These are phyloP conservation scores for Scylla paramamosain DNA, from an alignment of 1,140 invertebrate species.

Conservation along the genomic window DNA sequence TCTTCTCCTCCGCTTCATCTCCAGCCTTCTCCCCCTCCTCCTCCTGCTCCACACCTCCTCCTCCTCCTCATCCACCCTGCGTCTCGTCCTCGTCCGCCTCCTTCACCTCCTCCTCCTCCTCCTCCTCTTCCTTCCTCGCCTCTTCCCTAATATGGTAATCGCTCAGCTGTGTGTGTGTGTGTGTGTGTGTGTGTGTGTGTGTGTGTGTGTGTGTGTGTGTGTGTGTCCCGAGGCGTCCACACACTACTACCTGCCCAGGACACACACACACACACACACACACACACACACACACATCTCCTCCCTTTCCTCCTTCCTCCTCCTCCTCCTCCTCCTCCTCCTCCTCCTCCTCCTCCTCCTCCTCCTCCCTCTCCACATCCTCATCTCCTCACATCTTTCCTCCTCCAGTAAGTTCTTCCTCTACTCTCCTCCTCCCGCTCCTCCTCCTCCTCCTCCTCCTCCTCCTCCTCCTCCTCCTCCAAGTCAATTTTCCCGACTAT, in stretches of 20 bases:
- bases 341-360: neutral
- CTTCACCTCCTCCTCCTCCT: neutral
- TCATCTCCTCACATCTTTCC: neutral
- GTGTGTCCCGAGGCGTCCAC: neutral
- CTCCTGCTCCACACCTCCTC: too few species aligned
- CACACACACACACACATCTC: neutral
- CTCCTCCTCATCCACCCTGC: too few species aligned
- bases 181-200: constrained; percentile 11
- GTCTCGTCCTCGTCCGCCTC: neutral
- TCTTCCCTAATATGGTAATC: neutral
- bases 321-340: neutral
- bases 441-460: neutral
- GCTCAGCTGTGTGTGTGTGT: neutral
- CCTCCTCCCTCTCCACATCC: neutral
- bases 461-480: neutral
- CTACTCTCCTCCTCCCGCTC: neutral
- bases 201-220: constrained; percentile 20
- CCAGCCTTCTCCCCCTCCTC: too few species aligned
- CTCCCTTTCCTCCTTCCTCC: neutral
- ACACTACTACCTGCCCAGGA: constrained; percentile 10
- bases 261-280: neutral
- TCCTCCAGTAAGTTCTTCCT: neutral
- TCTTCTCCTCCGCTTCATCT: too few species aligned
- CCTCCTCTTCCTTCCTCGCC: neutral
- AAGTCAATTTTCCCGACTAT: too few species aligned